Percentiles rank a stretch among this genome's conserved stretches.
Conservation (phyloP, 2,797 vertebrate species). For the Pelochelys cantorii region DNA sequence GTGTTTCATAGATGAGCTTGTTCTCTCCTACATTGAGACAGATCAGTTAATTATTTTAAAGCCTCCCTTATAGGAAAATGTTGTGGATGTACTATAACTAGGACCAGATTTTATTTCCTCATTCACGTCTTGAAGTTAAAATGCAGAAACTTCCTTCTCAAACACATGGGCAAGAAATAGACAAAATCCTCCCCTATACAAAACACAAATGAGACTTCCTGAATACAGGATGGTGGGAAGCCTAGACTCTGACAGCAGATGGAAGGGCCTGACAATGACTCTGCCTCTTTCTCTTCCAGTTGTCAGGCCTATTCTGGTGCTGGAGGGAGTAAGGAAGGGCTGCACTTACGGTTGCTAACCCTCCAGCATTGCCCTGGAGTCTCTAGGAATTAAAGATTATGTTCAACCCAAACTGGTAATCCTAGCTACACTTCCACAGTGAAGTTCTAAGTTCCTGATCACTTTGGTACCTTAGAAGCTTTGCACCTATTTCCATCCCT, state of each 20-base stretch:
- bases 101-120: too few relatives aligned
- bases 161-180: background rate
- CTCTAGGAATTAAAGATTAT: background rate
- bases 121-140: background rate
- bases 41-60: too few relatives aligned
- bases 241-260: background rate
- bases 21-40: too few relatives aligned
- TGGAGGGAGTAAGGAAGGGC: background rate
- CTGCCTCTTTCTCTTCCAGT: background rate
- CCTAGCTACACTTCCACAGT: background rate
- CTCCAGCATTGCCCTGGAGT: background rate
- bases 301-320: background rate
- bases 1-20: too few relatives aligned
- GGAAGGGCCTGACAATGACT: too few relatives aligned
- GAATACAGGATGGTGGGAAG: background rate
- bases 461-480: background rate
- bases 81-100: too few relatives aligned
- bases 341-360: background rate
- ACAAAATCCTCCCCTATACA: background rate
- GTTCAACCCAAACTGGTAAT: too few relatives aligned
- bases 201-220: accelerated
- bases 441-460: background rate
- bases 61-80: too few relatives aligned
- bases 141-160: background rate
- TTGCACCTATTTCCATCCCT: background rate